Base-by-base conservation (phyloP, 2,797 vertebrate species). In the Gallirallus australis region DNA sequence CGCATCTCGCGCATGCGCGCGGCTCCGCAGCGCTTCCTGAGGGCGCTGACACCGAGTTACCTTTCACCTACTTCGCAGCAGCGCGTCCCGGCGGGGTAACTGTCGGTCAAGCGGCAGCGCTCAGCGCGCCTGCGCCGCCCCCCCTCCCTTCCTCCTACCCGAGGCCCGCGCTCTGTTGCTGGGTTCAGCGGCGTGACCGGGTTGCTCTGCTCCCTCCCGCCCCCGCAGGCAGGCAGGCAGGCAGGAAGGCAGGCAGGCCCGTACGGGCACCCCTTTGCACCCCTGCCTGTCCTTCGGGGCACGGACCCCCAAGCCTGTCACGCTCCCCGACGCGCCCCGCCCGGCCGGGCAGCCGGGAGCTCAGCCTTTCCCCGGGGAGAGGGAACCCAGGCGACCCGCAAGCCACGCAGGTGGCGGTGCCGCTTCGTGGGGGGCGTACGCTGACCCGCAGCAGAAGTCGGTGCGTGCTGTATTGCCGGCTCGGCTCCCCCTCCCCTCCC, bases 51-150 rank as follows among this genome's bases (percentile, higher is more conserved):
- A 86, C 86, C 39, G 65, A 72, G 96, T 98, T 97, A 95, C 97
- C 95, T 95, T 97, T 98, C 98, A 98, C 98, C 98, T 40, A 98
- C 85, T 98, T 96, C 84, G 33, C 77, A 10, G 53, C 23, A 12
- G 71, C 92, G 19, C 2, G 17, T 45, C 2, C 9, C 37, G 10
- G 52, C 48, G 37, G 86, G 98, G 98, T 98, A 95, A 98, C 98
- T 98, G 28, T 12, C 94, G 98, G 97, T 97, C 98, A 97, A 28
- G 70, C 50, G 17, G 42, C 4, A 7, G 18, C 8, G 31, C 35
- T 6, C 6, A 33, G 15, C 6, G 96, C 91, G 97, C 96, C 15
- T 97, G 97, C 97, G 57, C 61, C 19, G 9, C 7, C 17, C 42
- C 42, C 17, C 42, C 42, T 18, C 42, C 42, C 42, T 42, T 42